These are phyloP conservation scores for Equus przewalskii DNA, from an alignment of 2,113 vertebrate species.

Conservation along the genomic window DNA sequence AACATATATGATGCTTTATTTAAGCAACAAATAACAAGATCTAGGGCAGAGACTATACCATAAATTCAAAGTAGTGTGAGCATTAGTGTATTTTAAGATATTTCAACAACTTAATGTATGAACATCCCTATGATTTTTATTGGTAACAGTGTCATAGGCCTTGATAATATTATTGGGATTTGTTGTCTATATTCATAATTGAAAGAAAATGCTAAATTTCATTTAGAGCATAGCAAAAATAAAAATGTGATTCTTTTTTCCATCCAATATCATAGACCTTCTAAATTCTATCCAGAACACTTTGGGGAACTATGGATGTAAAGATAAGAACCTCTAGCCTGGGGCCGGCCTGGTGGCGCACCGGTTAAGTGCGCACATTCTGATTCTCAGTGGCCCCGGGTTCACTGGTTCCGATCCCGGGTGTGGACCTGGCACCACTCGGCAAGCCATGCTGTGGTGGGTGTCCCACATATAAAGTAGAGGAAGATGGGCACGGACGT, in stretches of 20 bases:
- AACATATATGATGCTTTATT: not conserved
- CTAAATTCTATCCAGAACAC: not conserved
- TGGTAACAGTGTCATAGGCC: not conserved
- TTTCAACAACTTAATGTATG: not conserved
- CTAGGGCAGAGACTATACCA: not conserved
- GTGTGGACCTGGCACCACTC: no score
- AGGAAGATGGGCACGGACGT: no score
- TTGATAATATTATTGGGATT: not conserved
- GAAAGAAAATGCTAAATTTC: not conserved
- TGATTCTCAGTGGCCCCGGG: no score
- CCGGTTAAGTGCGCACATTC: no score
- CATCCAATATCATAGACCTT: not conserved
- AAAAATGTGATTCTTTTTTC: not conserved
- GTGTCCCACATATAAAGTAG: no score
- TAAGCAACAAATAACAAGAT: not conserved
- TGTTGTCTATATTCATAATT: not conserved
- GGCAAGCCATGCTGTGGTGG: no score
- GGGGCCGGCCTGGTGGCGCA: no score
- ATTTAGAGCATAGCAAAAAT: not conserved
- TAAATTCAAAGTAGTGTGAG: not conserved
- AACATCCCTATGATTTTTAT: not conserved
- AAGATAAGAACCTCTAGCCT: not conserved
- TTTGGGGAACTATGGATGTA: not conserved
- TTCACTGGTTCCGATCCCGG: no score
- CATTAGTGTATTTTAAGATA: not conserved